These are phyloP conservation scores for Falco columbarius DNA, from an alignment of 2,797 vertebrate species.

Conservation along the genomic window DNA sequence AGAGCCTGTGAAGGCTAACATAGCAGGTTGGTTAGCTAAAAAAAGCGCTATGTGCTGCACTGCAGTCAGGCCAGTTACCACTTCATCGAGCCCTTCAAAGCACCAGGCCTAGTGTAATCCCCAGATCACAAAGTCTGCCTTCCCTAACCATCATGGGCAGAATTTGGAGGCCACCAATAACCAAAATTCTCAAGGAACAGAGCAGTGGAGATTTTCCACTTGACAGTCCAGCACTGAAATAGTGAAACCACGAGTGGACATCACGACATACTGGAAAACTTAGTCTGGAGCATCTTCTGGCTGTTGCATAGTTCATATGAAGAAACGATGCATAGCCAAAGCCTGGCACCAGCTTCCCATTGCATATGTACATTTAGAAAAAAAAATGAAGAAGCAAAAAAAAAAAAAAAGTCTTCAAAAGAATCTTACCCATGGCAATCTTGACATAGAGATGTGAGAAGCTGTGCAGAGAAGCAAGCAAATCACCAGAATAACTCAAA, in stretches of 20 bases:
- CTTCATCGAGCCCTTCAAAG: neutral
- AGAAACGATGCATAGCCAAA: neutral
- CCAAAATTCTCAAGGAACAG: neutral
- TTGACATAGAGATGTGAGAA: neutral
- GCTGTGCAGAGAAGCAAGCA: neutral
- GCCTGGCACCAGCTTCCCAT: neutral
- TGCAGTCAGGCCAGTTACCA: neutral
- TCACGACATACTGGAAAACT: neutral
- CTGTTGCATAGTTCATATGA: neutral
- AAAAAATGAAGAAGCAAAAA: neutral
- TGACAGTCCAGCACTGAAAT: neutral
- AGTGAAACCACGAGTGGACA: neutral
- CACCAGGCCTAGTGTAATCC: neutral
- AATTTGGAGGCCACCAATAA: neutral
- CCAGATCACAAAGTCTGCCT: neutral
- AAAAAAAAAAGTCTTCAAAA: neutral
- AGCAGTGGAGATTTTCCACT: neutral
- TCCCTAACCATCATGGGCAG: neutral
- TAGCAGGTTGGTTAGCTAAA: neutral
- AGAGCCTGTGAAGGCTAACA: neutral
- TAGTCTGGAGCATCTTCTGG: neutral
- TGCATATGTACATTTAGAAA: neutral
- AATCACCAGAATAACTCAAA: neutral
- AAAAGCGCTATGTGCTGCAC: neutral
- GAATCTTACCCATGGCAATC: neutral